These are phyloP conservation scores for Spicauda simplicius DNA, from an alignment of 2,888 invertebrate genomes.

Conservation along the genomic window DNA sequence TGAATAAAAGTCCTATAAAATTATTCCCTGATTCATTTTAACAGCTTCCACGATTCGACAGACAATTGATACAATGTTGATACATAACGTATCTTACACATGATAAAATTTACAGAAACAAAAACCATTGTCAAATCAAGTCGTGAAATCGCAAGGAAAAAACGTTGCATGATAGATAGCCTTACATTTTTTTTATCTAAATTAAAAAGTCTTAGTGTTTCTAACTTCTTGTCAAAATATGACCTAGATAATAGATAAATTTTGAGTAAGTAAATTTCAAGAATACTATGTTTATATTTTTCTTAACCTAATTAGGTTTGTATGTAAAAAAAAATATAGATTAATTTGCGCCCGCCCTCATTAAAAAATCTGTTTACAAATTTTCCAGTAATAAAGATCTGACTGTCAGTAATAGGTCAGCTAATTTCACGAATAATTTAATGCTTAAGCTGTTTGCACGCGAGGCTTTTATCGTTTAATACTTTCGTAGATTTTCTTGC, in stretches of 20 bases:
- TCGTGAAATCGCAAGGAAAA: not conserved
- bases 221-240: not conserved
- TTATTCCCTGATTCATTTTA: too few relatives aligned
- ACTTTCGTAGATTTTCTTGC: too few relatives aligned
- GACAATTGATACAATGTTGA: too few relatives aligned
- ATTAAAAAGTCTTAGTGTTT: not conserved
- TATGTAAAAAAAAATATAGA: not conserved
- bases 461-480: not conserved
- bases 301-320: not conserved
- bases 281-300: not conserved
- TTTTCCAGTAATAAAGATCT: not conserved
- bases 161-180: not conserved
- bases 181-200: not conserved
- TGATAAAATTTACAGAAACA: too few relatives aligned
- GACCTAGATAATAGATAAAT: not conserved
- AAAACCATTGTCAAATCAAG: not conserved
- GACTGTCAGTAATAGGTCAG: not conserved
- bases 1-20: too few relatives aligned
- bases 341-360: not conserved
- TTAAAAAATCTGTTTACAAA: not conserved
- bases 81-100: too few relatives aligned
- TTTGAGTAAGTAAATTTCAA: not conserved
- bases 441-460: not conserved
- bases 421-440: not conserved
- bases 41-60: too few relatives aligned